A percentile compares a stretch with the other conserved stretches of the same genome.
These are phyloP conservation scores for Lagopus leucura DNA, from an alignment of 2,113 vertebrate genomes.

Conservation along the genomic window DNA sequence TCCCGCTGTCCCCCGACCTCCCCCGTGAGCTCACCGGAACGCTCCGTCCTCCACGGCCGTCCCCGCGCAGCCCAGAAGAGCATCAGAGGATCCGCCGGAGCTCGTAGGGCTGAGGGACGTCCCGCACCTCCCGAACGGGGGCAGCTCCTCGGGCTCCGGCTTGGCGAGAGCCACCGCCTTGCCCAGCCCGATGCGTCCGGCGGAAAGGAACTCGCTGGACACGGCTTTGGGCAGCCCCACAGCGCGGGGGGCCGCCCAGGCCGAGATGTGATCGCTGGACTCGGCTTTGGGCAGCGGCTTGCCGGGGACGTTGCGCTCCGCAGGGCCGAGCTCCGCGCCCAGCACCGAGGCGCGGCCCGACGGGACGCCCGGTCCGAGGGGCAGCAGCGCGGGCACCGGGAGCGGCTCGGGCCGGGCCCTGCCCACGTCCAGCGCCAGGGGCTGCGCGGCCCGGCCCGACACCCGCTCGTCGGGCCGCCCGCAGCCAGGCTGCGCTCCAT, in stretches of 20 bases:
- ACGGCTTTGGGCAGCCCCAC: constrained; percentile 46
- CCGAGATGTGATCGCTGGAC: constrained; percentile 51
- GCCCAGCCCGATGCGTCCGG: not conserved
- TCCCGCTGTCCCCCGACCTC: no score
- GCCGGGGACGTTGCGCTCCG: not conserved
- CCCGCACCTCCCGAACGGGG: not conserved
- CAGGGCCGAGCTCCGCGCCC: not conserved
- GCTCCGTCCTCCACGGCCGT: constrained; percentile 14
- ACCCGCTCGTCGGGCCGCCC: not conserved
- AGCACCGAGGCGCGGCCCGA: not conserved
- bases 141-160: not conserved
- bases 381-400: not conserved
- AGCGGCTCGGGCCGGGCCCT: not conserved
- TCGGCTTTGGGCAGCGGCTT: constrained; percentile 35
- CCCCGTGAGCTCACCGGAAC: constrained; percentile 70
- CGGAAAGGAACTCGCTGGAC: constrained; percentile 60
- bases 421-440: constrained; percentile 27
- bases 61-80: constrained; percentile 1
- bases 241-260: not conserved
- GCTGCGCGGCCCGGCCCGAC: not conserved
- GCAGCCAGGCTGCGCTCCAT: not conserved
- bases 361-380: not conserved
- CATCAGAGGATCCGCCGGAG: not conserved
- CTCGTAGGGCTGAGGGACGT: not conserved
- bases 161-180: not conserved